Conservation (phyloP, 2,797 vertebrate species). For the Liasis olivaceus region DNA sequence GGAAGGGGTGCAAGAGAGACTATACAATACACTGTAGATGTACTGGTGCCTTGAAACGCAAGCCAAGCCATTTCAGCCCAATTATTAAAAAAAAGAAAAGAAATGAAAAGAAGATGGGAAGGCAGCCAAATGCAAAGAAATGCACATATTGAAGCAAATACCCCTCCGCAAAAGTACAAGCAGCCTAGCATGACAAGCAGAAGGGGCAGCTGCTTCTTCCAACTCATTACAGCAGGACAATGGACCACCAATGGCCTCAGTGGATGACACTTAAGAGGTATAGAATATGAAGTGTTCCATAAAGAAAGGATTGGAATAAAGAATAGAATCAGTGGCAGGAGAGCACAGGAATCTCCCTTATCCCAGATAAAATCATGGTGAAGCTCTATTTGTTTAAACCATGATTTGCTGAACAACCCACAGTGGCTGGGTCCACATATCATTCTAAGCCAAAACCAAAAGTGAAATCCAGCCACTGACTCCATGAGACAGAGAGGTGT, state of each 20-base stretch:
- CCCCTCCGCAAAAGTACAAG: background rate
- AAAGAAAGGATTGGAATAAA: background rate
- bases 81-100: conserved; percentile 32
- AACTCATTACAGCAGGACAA: conserved; percentile 31
- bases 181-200: conserved; percentile 28
- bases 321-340: background rate
- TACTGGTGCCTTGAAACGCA: accelerated
- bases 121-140: conserved; percentile 41
- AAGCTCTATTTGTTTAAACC: background rate
- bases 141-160: background rate
- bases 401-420: background rate
- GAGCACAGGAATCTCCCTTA: background rate
- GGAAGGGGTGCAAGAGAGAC: conserved; percentile 23
- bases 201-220: conserved; percentile 23
- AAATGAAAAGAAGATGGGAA: conserved; percentile 24
- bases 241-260: background rate
- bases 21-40: conserved; percentile 27
- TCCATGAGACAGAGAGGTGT: background rate
- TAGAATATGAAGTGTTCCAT: background rate
- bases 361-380: background rate
- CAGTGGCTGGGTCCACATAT: background rate
- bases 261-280: background rate
- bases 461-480: background rate
- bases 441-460: background rate
- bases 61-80: conserved; percentile 53